phyloP scores from a whole-genome alignment of 2,888 invertebrate genomes.

The Sclerodermus sp. region DNA sequence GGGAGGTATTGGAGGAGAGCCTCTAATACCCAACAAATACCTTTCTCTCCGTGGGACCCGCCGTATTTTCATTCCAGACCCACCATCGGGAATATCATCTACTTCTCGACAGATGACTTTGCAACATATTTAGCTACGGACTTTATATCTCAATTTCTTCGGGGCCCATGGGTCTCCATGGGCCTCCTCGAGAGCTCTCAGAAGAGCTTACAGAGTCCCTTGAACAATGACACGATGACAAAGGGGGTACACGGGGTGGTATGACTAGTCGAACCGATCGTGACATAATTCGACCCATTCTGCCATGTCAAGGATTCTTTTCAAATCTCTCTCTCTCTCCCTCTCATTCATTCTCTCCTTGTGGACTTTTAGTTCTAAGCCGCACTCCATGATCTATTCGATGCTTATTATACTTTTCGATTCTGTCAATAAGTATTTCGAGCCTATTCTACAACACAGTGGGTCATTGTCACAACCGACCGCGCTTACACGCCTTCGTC shows the following conservation, averaged over 20 bases:
- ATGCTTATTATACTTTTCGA: slow-evolving; percentile 3
- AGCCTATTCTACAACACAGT: not conserved
- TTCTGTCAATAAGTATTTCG: slow-evolving; percentile 2
- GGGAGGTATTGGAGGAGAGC: too few relatives aligned
- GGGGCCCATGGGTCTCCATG: too few relatives aligned
- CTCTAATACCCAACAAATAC: too few relatives aligned
- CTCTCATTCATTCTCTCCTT: slow-evolving; percentile 6
- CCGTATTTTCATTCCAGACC: too few relatives aligned
- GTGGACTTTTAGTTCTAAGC: slow-evolving; percentile 3
- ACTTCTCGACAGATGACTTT: too few relatives aligned
- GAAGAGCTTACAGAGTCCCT: too few relatives aligned
- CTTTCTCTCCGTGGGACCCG: too few relatives aligned
- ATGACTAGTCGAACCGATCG: slow-evolving; percentile 20
- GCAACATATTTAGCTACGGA: too few relatives aligned
- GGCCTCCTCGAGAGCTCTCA: too few relatives aligned
- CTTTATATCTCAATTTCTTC: too few relatives aligned
- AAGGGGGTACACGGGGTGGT: slow-evolving; percentile 14
- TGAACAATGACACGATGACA: slow-evolving; percentile 25
- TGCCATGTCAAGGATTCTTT: too few relatives aligned
- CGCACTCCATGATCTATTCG: not conserved
- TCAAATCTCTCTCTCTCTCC: not conserved
- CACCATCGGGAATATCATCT: too few relatives aligned
- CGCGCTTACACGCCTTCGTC: not conserved
- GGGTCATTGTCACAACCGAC: not conserved
- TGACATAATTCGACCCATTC: slow-evolving; percentile 29